Evolutionary conservation across 2,888 invertebrate genomes (phyloP), one percentile per base, ranked within the genome.

Genomic region (Osmoderma eremita): DNA sequence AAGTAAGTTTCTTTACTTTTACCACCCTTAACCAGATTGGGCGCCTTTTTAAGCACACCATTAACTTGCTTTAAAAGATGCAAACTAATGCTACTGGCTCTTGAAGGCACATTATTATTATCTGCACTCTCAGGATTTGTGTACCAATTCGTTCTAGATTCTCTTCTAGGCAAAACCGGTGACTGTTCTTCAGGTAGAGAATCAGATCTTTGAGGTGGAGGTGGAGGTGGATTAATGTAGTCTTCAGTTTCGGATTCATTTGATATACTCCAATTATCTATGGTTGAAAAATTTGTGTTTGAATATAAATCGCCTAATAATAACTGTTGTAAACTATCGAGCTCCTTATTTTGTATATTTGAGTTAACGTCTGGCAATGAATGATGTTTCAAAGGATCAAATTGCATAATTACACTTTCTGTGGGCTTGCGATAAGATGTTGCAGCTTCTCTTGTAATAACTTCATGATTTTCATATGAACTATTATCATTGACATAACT

Each of bases 281-380:
- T 81, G 18, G 65, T 63, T 3, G 51, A 50, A 54, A 85, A 12
- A 80, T 79, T 12, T 82, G 81, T 85, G 49, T 86, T 87, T 4
- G 89, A 88, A 74, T 91, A 89, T 17, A 90, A 87, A 69, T 90
- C 91, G 41, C 88, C 88, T 68, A 88, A 88, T 8, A 92, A 80
- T 61, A 91, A 84, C 56, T 90, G 87, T 77, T 91, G 90, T 20
- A 91, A 77, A 18, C 91, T 77, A 72, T 88, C 80, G 45, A 90
- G 76, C 76, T 90, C 88, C 78, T 89, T 89, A 69, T 87, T 88
- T 50, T 80, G 78, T 24, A 69, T 61, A 39, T 78, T 78, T 65
- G 65, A 80, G 77, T 69, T 77, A 67, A 39, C 77, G 74, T 65
- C 79, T 69, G 1, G 78, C 77, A 45, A 15, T 75, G 77, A 51